These are phyloP conservation scores for Erannis defoliaria DNA, from an alignment of 2,888 invertebrate species.

Conservation along the genomic window DNA sequence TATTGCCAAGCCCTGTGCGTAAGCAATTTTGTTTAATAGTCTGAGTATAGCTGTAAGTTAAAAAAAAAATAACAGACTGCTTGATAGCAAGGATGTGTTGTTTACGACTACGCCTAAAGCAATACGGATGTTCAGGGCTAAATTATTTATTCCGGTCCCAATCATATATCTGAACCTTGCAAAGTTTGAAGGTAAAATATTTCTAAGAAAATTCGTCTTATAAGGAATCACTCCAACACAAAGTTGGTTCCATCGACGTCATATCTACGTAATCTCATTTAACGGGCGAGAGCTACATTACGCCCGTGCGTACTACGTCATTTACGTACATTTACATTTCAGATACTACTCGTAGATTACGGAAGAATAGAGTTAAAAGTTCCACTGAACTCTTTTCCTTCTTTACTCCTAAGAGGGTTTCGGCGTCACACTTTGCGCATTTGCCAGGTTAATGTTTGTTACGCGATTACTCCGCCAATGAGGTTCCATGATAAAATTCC, in stretches of 20 bases:
- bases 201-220: background rate
- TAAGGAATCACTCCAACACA: slow-evolving; percentile 4
- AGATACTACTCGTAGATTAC: background rate
- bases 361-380: background rate
- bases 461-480: no score
- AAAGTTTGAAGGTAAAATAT: background rate
- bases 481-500: no score
- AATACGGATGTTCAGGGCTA: background rate
- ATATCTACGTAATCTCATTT: slow-evolving; percentile 19
- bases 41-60: no score
- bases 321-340: slow-evolving; percentile 22
- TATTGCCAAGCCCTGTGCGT: no score
- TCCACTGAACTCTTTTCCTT: no score
- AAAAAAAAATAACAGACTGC: no score
- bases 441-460: no score
- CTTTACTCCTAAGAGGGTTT: no score
- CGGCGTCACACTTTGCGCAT: no score
- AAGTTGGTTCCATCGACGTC: slow-evolving; percentile 5
- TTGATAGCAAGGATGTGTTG: no score
- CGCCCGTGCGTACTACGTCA: slow-evolving; percentile 9
- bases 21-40: no score
- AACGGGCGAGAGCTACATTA: slow-evolving; percentile 9
- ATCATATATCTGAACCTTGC: background rate
- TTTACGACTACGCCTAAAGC: no score
- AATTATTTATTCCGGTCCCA: background rate